Conservation (phyloP, 1,140 invertebrate genomes). For the Luehdorfia chinensis region DNA sequence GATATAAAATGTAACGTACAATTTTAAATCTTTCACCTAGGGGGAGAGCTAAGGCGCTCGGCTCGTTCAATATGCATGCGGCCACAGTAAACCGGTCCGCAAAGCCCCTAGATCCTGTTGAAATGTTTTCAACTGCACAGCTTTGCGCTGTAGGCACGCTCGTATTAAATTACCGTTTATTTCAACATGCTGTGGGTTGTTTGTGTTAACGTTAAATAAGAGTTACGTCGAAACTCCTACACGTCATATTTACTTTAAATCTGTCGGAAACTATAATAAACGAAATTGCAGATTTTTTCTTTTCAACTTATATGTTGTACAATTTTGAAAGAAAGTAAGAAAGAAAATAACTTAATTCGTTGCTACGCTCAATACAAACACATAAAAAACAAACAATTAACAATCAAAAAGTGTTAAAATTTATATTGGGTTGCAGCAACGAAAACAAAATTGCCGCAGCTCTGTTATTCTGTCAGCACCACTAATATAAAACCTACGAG, state of each 20-base stretch:
- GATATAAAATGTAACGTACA: conserved; percentile 8
- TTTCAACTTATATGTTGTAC: no score
- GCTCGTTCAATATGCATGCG: conserved; percentile 16
- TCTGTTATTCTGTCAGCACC: no score
- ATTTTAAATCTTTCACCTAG: conserved; percentile 15
- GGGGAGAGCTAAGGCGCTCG: conserved; percentile 7
- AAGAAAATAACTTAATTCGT: no score
- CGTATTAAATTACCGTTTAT: conserved; percentile 14
- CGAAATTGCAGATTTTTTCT: not conserved
- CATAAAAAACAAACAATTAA: no score
- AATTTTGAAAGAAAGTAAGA: no score
- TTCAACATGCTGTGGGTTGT: conserved; percentile 6
- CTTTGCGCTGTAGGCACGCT: conserved; percentile 12
- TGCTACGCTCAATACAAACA: no score
- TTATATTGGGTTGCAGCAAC: no score
- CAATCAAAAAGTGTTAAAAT: no score
- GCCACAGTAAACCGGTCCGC: conserved; percentile 15
- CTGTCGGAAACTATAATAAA: not conserved
- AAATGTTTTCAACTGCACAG: conserved; percentile 18
- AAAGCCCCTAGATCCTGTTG: conserved; percentile 16
- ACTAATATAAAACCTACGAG: no score
- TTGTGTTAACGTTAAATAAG: conserved; percentile 10
- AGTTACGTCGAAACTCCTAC: not conserved
- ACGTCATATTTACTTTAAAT: not conserved
- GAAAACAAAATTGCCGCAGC: no score